Evolutionary conservation across 2,113 vertebrate genomes (phyloP), one percentile per base, ranked within the genome.

Genomic region (Chaetops frenatus): DNA sequence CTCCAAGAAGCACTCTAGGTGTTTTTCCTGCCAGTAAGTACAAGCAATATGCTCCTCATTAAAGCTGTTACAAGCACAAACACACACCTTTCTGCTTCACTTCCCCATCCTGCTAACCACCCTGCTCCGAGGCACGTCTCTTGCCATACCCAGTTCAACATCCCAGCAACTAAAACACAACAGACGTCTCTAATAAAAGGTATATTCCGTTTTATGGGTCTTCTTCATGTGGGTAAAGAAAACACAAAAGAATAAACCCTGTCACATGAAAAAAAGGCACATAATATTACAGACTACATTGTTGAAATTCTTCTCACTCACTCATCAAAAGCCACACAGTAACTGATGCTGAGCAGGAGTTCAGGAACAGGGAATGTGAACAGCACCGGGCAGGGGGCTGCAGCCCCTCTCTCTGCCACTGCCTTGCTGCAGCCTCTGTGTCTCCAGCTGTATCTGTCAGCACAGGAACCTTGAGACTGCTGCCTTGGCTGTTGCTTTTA

Each of bases 111-210:
- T 53, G 66, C 82, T 54, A 87, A 45, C 58, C 86, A 83, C 25
- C 25, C 67, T 54, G 54, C 80, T 82, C 0, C 0, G 0, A 83
- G 40, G 58, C 38, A 86, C 5, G 1, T 48, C 73, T 65, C 83
- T 48, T 47, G 35, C 80, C 79, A 61, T 50, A 61, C 81, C 64
- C 36, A 81, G 36, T 33, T 72, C 53, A 89, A 72, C 73, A 87
- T 69, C 70, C 74, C 65, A 80, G 61, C 61, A 71, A 85, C 83
- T 94, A 79, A 94, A 94, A 88, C 5, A 6, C 77, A 94, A 89
- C 77, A 86, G 86, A 91, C 62, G 50, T 81, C 86, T 92, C 80
- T n/a, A 92, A 92, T 79, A 91, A 92, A 91, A 91, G 11, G 31
- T 53, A 24, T 53, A 69, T 76, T 72, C 66, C 1, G 1, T 57